Evolutionary conservation across 1,140 invertebrate genomes (phyloP), one percentile per base, ranked within the genome.

Genomic region (Cataglyphis hispanica): DNA sequence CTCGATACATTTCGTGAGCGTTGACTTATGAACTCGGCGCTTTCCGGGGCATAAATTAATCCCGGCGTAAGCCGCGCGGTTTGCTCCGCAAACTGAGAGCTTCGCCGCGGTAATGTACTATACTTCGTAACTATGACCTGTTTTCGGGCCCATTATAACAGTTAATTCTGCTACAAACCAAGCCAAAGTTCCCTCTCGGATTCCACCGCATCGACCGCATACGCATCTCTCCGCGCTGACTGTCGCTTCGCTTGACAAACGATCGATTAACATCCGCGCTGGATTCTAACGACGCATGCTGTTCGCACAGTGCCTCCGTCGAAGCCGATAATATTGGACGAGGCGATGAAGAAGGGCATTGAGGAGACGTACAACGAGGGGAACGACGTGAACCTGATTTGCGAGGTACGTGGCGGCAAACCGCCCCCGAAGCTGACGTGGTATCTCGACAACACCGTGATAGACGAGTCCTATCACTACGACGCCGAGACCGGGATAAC

Each of bases 371-470:
- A 96, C 94, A 96, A 96, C 90, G 96, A 97, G 92, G 96, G 96
- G 19, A 94, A 94, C 84, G 94, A 95, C 89, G 93, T 96, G 74
- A 94, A 94, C 77, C 95, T 97, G 46, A 96, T 95, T 58, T 97
- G 96, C 92, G 95, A 96, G 93, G 95, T 96, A 22, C 91, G 92
- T 53, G 96, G 96, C 92, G 98, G 98, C 86, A 96, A 96, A 85
- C 98, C 98, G 34, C 95, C 96, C 86, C 98, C 98, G 1, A 95
- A 96, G 84, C 96, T 98, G n/a, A 97, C 96, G 58, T 98, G 98
- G 98, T 98, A 97, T 93, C 95, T 98, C 88, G 98, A 98, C 92
- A 98, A 98, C 92, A 96, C 95, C 10, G 96, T 98, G 87, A 97
- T 98, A 88, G 98, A 98, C 94, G 97, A 98, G 90, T 97, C 97